Conservation (phyloP, 1,140 invertebrate species). For the Eriosoma lanigerum region DNA sequence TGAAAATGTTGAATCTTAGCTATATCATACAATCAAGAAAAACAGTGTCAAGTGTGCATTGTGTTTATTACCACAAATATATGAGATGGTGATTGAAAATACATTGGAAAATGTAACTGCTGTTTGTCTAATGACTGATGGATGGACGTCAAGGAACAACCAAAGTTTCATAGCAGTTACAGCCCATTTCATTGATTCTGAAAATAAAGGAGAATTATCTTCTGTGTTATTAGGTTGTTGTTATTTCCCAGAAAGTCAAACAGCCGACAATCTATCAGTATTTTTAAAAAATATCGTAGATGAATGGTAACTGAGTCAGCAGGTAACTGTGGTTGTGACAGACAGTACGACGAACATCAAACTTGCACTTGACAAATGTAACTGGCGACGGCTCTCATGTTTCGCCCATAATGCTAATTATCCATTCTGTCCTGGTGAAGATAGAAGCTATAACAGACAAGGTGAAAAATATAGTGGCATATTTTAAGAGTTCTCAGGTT, state of each 20-base stretch:
- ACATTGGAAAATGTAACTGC: not conserved
- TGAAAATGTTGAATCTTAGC: constrained; percentile 53
- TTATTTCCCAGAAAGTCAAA: not conserved
- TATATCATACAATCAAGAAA: constrained; percentile 55
- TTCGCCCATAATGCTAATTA: no score
- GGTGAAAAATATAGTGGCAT: no score
- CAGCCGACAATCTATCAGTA: not conserved
- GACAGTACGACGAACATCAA: no score
- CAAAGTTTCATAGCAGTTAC: constrained; percentile 3
- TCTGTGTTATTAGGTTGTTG: constrained; percentile 1
- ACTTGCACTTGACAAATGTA: no score
- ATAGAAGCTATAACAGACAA: no score
- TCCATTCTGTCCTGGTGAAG: no score
- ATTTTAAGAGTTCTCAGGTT: no score
- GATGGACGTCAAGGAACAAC: not conserved
- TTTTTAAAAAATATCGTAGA: not conserved
- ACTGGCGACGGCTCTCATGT: no score
- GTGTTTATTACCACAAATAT: not conserved
- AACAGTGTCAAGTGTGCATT: constrained; percentile 53
- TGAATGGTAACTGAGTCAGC: no score
- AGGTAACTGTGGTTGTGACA: no score
- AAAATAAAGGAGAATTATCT: not conserved
- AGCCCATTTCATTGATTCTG: constrained; percentile 4
- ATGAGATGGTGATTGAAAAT: not conserved
- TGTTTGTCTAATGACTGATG: not conserved